These are phyloP conservation scores for Acholoe squamosa DNA, from an alignment of 2,888 invertebrate genomes.

Conservation along the genomic window DNA sequence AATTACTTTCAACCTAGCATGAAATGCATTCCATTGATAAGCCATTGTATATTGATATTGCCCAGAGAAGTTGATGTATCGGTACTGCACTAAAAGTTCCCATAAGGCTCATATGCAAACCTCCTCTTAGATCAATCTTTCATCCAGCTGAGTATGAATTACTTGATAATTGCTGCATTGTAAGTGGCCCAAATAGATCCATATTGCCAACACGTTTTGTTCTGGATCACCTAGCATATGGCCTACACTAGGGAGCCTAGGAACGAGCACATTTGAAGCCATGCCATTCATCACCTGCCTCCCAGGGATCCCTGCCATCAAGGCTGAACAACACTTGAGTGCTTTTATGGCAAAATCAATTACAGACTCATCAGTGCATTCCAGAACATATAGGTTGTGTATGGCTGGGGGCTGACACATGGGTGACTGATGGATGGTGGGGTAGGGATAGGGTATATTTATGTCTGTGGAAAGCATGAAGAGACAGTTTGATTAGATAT, in stretches of 20 bases:
- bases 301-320: neutral
- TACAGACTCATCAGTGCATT: slow-evolving; percentile 7
- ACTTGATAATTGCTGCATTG: no score
- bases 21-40: no score
- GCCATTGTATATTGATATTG: no score
- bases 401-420: no score
- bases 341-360: slow-evolving; percentile 34
- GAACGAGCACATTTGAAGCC: neutral
- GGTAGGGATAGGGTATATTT: no score
- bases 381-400: neutral
- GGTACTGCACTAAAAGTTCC: neutral
- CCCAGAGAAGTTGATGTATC: neutral
- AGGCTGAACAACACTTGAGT: neutral
- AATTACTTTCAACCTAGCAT: no score
- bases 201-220: slow-evolving; percentile 11
- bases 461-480: no score
- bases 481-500: no score
- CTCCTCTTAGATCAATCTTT: no score
- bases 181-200: neutral
- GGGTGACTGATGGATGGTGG: no score
- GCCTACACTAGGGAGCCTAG: neutral
- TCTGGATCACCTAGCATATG: neutral
- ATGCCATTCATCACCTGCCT: neutral
- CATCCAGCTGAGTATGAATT: no score
- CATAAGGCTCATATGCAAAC: no score